A percentile compares a stretch with the other conserved stretches of the same genome.
These are phyloP conservation scores for Drosophila ustulata DNA, from an alignment of 2,888 invertebrate genomes.

Conservation along the genomic window DNA sequence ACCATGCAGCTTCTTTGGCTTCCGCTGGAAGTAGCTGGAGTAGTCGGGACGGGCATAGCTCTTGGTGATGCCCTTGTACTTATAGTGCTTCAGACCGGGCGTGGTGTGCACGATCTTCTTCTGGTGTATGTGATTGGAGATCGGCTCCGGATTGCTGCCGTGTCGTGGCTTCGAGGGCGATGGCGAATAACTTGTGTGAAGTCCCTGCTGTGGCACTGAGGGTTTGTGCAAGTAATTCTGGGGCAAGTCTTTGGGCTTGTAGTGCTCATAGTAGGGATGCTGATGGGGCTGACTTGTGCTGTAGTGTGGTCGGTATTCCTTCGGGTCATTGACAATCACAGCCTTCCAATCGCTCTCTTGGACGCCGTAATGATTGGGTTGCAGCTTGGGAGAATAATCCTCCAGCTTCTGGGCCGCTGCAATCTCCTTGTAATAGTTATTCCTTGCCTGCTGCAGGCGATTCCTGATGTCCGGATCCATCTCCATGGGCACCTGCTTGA, in stretches of 20 bases:
- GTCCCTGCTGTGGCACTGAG: conserved; percentile 39
- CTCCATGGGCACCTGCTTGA: conserved; percentile 83
- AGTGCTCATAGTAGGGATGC: conserved; percentile 70
- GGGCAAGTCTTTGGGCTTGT: conserved; percentile 61
- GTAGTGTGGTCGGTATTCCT: conserved; percentile 66
- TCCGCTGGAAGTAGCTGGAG: conserved; percentile 81
- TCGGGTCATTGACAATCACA: conserved; percentile 72
- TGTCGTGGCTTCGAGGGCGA: conserved; percentile 70
- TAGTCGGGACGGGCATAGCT: conserved; percentile 75
- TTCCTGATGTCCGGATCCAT: conserved; percentile 80
- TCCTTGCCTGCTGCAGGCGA: conserved; percentile 68
- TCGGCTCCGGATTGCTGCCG: conserved; percentile 72
- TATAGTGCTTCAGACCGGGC: conserved; percentile 86
- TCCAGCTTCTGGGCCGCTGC: conserved; percentile 64
- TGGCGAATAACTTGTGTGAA: conserved; percentile 72
- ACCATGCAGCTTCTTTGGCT: conserved; percentile 73
- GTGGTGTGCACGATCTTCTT: conserved; percentile 84
- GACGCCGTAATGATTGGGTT: conserved; percentile 62
- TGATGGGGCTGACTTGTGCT: conserved; percentile 50
- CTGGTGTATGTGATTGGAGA: conserved; percentile 75
- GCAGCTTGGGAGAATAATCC: conserved; percentile 57
- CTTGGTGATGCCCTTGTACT: conserved; percentile 66
- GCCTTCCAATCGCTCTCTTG: conserved; percentile 83
- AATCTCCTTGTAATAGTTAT: conserved; percentile 80
- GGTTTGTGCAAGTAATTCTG: conserved; percentile 65